These are phyloP conservation scores for Struthidea cinerea DNA, from an alignment of 2,113 vertebrate genomes.

Conservation along the genomic window DNA sequence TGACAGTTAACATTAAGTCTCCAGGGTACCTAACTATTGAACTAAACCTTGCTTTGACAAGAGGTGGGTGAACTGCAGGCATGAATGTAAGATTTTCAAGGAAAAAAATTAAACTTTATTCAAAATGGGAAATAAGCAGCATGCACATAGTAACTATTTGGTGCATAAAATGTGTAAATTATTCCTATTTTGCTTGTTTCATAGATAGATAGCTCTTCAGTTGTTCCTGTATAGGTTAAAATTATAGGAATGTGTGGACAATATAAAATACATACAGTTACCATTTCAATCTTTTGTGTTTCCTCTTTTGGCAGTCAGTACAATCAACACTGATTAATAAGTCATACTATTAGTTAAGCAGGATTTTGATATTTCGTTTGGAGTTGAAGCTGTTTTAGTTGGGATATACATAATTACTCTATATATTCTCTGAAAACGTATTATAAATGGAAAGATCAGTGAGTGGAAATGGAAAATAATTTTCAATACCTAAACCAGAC, in stretches of 20 bases:
- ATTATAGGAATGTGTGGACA: background rate
- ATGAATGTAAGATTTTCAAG: background rate
- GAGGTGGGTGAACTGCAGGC: background rate
- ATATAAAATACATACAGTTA: background rate
- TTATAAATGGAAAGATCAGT: background rate
- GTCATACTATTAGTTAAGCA: background rate
- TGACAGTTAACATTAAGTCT: constrained; percentile 1
- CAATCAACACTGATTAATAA: background rate
- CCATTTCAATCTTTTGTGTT: background rate
- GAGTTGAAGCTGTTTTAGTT: background rate
- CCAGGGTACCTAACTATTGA: background rate
- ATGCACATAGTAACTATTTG: background rate
- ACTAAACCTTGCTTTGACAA: constrained; percentile 36
- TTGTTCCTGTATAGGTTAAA: background rate
- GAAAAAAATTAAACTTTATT: background rate
- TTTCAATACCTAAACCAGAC: background rate
- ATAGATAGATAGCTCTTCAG: background rate
- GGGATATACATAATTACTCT: background rate
- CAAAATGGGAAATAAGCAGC: background rate
- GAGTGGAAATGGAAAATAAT: background rate
- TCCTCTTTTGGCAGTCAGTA: background rate
- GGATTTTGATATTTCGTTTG: background rate
- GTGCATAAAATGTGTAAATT: background rate
- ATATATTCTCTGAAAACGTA: background rate
- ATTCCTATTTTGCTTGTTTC: background rate